Percentiles rank a stretch among this genome's conserved stretches.
Evolutionary conservation across 2,888 invertebrate species (phyloP).

Genomic region (Drosophila longiperda): DNA sequence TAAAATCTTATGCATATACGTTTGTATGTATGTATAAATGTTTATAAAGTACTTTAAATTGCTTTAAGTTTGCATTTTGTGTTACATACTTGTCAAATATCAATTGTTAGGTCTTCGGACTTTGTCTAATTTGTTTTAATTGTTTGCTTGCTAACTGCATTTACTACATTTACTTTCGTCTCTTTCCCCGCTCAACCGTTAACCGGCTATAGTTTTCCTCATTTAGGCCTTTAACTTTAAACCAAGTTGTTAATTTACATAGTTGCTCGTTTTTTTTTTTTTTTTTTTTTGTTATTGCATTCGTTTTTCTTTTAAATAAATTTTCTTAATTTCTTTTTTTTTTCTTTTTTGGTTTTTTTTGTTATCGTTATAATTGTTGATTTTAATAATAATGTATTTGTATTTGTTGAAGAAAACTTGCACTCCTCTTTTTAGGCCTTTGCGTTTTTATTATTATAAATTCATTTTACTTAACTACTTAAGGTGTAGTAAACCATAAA

Average conservation of each 20-base stretch:
- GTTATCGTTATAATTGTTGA: slow-evolving; percentile 30
- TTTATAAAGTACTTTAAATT: slow-evolving; percentile 81
- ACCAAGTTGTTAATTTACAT: slow-evolving; percentile 69
- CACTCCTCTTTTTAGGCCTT: slow-evolving; percentile 36
- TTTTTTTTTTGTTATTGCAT: slow-evolving; percentile 19
- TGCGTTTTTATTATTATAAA: slow-evolving; percentile 63
- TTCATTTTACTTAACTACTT: slow-evolving; percentile 73
- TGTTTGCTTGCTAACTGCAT: slow-evolving; percentile 39
- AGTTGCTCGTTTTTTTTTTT: slow-evolving; percentile 24
- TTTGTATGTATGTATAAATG: slow-evolving; percentile 44
- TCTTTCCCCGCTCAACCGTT: slow-evolving; percentile 24
- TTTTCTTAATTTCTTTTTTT: slow-evolving; percentile 23
- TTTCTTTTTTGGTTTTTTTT: slow-evolving; percentile 29
- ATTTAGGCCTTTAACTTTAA: slow-evolving; percentile 52
- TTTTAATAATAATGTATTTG: slow-evolving; percentile 40
- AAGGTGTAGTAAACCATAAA: slow-evolving; percentile 70
- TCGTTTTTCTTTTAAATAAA: slow-evolving; percentile 15
- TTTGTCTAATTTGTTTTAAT: slow-evolving; percentile 42
- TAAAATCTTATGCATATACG: slow-evolving; percentile 40
- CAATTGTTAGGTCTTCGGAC: slow-evolving; percentile 43
- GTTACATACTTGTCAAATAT: slow-evolving; percentile 63
- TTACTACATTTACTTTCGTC: slow-evolving; percentile 11
- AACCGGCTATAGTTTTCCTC: slow-evolving; percentile 33
- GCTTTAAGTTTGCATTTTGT: slow-evolving; percentile 80
- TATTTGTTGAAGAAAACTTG: slow-evolving; percentile 65